These are phyloP conservation scores for Drosophila hamatofila DNA, from an alignment of 2,888 invertebrate species.

Conservation along the genomic window DNA sequence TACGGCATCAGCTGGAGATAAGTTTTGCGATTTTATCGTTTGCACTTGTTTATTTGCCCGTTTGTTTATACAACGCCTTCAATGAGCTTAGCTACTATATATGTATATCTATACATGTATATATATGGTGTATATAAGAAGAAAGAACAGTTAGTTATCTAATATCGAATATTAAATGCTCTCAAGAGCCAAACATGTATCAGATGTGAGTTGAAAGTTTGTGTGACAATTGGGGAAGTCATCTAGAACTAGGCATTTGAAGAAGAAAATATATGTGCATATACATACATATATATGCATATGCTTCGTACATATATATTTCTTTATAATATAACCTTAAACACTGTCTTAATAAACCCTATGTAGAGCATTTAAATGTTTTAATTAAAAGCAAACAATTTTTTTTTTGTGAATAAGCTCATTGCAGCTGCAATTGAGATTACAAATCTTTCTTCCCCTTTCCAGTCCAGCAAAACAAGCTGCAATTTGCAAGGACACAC, in stretches of 20 bases:
- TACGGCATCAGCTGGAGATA: slow-evolving; percentile 47
- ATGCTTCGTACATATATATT: no score
- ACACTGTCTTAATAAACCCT: no score
- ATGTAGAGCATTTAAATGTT: background rate
- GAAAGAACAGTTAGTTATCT: background rate
- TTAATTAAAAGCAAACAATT: slow-evolving; percentile 15
- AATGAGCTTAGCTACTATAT: slow-evolving; percentile 23
- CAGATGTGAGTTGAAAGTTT: background rate
- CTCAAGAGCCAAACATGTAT: background rate
- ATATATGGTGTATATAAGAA: background rate
- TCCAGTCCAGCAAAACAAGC: slow-evolving; percentile 12
- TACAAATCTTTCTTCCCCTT: slow-evolving; percentile 23
- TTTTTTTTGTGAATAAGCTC: background rate
- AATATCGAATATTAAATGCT: background rate
- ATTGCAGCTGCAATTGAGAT: slow-evolving; percentile 20
- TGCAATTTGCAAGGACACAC: slow-evolving; percentile 1
- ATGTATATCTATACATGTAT: background rate
- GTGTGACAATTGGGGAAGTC: no score
- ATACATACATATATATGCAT: background rate
- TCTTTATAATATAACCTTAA: no score
- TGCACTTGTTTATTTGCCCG: slow-evolving; percentile 52
- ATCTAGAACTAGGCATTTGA: background rate
- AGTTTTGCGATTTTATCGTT: slow-evolving; percentile 44
- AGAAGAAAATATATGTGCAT: background rate
- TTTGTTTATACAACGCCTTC: slow-evolving; percentile 40